phyloP scores from a whole-genome alignment of 2,888 invertebrate genomes.

The Helleia helle region DNA sequence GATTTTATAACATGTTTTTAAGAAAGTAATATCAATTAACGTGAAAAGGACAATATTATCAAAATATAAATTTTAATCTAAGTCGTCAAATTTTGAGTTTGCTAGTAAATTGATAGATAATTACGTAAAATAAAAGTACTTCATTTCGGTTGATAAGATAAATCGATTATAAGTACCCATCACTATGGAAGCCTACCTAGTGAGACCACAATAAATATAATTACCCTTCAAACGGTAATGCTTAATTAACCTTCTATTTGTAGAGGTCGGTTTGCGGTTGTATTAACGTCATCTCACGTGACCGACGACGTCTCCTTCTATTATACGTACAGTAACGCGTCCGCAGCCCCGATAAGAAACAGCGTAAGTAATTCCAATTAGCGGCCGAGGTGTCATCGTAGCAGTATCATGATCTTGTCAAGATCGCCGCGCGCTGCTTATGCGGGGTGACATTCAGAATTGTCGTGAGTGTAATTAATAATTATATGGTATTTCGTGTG shows the following conservation, averaged over 20 bases:
- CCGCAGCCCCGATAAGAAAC: slow-evolving; percentile 19
- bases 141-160: too few relatives aligned
- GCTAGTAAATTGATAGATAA: too few relatives aligned
- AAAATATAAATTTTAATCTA: too few relatives aligned
- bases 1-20: too few relatives aligned
- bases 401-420: slow-evolving; percentile 15
- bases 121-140: too few relatives aligned
- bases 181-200: slow-evolving; percentile 33
- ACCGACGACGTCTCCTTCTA: slow-evolving; percentile 27
- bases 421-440: slow-evolving; percentile 17
- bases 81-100: too few relatives aligned
- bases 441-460: slow-evolving; percentile 1
- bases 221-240: slow-evolving; percentile 68
- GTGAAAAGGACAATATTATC: too few relatives aligned
- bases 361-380: slow-evolving; percentile 23
- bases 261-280: slow-evolving; percentile 48
- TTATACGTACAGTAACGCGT: slow-evolving; percentile 15
- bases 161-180: too few relatives aligned
- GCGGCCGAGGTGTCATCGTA: slow-evolving; percentile 20
- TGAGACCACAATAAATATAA: slow-evolving; percentile 51
- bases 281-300: slow-evolving; percentile 42
- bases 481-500: too few relatives aligned
- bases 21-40: too few relatives aligned
- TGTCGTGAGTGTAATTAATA: too few relatives aligned
- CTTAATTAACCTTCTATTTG: slow-evolving; percentile 46